Evolutionary conservation across 2,797 vertebrate genomes (phyloP).

Genomic region (Corythornis leucogaster): DNA sequence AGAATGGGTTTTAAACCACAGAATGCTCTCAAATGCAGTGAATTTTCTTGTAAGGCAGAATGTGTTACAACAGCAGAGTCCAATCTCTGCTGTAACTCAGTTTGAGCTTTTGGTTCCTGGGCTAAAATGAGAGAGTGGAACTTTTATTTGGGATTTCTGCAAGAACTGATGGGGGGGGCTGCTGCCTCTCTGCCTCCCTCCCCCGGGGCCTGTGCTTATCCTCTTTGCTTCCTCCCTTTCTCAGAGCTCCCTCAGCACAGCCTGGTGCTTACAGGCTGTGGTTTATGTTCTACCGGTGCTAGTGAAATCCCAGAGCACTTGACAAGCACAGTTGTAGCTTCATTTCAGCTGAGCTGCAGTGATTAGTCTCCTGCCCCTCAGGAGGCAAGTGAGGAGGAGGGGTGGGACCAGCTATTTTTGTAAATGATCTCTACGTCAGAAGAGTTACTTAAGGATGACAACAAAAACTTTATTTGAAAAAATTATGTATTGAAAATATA

Average conservation of each 20-base stretch:
- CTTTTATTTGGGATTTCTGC: neutral
- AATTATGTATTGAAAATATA: slow-evolving; percentile 80
- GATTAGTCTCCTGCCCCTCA: neutral
- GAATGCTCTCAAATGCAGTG: neutral
- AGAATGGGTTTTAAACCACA: neutral
- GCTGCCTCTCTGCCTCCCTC: neutral
- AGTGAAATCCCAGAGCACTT: neutral
- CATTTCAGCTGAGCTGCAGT: neutral
- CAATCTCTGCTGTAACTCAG: neutral
- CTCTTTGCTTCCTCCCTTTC: neutral
- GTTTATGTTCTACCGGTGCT: neutral
- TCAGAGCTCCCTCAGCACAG: neutral
- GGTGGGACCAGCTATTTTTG: neutral
- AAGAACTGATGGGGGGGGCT: neutral
- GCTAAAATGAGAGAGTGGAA: neutral
- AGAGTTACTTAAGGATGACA: slow-evolving; percentile 63
- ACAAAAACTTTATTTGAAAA: slow-evolving; percentile 81
- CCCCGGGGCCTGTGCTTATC: neutral
- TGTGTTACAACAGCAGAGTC: neutral
- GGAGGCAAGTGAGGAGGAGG: neutral
- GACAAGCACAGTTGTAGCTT: neutral
- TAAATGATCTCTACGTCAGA: neutral
- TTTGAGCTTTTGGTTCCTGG: slow-evolving; percentile 1
- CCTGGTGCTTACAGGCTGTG: neutral
- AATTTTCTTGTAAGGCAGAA: neutral